These are phyloP conservation scores for Tupaia tana DNA, from an alignment of 2,113 vertebrate species.

Conservation along the genomic window DNA sequence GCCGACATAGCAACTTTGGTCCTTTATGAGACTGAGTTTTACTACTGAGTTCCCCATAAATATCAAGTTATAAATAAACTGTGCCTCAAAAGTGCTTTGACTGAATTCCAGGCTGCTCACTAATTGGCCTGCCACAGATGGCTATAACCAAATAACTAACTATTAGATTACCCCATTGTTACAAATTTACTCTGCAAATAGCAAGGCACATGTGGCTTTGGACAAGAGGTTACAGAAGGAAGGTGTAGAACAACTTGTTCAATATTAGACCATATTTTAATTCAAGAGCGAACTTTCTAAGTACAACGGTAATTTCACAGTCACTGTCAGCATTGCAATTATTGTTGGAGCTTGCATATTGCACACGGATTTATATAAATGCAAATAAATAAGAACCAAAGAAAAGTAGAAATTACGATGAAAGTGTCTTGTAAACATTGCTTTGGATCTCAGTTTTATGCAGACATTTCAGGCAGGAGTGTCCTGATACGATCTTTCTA, in stretches of 20 bases:
- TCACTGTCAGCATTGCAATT: not conserved
- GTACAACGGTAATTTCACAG: not conserved
- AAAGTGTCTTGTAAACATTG: not conserved
- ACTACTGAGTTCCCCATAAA: constrained; percentile 68
- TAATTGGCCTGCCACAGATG: constrained; percentile 73
- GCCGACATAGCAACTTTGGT: constrained; percentile 61
- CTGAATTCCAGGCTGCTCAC: constrained; percentile 46
- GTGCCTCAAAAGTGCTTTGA: constrained; percentile 49
- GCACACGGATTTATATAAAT: not conserved
- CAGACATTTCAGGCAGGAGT: not conserved
- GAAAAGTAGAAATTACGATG: not conserved
- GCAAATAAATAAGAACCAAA: not conserved
- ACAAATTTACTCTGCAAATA: constrained; percentile 63
- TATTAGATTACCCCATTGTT: constrained; percentile 66
- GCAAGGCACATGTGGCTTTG: constrained; percentile 49
- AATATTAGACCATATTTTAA: constrained; percentile 42
- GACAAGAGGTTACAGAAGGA: constrained; percentile 25
- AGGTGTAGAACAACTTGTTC: constrained; percentile 41
- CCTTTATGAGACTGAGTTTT: constrained; percentile 67
- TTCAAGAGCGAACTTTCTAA: not conserved
- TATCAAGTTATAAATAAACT: constrained; percentile 76
- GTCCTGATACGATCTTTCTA: not conserved
- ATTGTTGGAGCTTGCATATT: not conserved
- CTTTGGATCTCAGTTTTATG: not conserved
- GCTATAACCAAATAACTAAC: constrained; percentile 62